These are phyloP conservation scores for Solen grandis DNA, from an alignment of 1,140 invertebrate species.

Conservation along the genomic window DNA sequence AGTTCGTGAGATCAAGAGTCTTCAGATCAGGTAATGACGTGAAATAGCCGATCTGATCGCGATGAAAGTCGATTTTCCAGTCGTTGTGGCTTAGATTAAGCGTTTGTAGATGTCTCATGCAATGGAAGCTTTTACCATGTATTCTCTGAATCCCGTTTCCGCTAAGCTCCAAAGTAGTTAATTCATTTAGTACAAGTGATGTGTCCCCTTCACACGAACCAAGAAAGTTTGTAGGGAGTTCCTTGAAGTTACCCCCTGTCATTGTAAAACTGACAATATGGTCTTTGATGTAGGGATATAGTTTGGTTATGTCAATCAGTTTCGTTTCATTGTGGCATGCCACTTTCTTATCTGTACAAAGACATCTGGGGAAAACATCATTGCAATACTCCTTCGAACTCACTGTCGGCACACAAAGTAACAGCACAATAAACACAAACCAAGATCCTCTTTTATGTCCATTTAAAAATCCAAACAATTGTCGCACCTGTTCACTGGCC, in stretches of 20 bases:
- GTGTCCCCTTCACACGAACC: slow-evolving; percentile 26
- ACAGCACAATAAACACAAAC: too few species aligned
- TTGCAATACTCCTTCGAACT: too few species aligned
- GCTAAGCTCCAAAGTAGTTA: slow-evolving; percentile 53
- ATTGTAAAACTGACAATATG: slow-evolving; percentile 39
- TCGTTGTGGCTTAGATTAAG: slow-evolving; percentile 56
- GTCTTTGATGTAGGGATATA: slow-evolving; percentile 22
- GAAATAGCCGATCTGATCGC: slow-evolving; percentile 42
- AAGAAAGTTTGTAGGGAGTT: slow-evolving; percentile 43
- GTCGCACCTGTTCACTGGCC: too few species aligned
- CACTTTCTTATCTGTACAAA: slow-evolving; percentile 31
- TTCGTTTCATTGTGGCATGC: slow-evolving; percentile 25
- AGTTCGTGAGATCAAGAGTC: slow-evolving; percentile 34
- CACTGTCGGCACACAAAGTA: too few species aligned
- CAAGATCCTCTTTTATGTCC: too few species aligned
- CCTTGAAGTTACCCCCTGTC: slow-evolving; percentile 27
- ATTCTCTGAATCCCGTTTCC: slow-evolving; percentile 51
- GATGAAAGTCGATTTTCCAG: slow-evolving; percentile 29
- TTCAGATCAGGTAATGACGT: slow-evolving; percentile 5
- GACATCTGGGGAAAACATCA: slow-evolving; percentile 24
- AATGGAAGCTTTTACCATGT: slow-evolving; percentile 56
- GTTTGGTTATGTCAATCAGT: slow-evolving; percentile 25
- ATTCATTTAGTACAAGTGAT: not conserved
- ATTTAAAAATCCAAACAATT: too few species aligned
- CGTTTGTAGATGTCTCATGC: slow-evolving; percentile 30